Base-by-base conservation (phyloP, 1,140 invertebrate genomes). In the Caenorhabditis latens region DNA sequence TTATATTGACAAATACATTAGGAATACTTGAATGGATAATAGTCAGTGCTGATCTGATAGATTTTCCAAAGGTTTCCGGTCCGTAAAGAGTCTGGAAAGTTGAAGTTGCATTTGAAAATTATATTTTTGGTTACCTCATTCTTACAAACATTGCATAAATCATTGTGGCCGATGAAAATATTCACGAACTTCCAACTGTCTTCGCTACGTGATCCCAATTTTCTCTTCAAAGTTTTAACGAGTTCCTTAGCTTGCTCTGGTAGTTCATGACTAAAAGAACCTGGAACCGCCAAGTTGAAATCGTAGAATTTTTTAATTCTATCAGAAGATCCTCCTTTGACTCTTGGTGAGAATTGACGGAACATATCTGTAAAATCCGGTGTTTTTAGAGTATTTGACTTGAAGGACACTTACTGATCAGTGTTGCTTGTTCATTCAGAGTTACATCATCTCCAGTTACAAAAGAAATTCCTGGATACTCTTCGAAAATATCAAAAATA, bases 151-250 rank as follows among this genome's bases (percentile, higher is more conserved):
- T 85, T 53, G 24, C 84, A 85, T 24, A 85, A 50, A 43, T 85
- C 84, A 24, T 85, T 85, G 19, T 65, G 67, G 0, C 84, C 84
- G 16, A 85, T 85, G 67, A 85, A 85, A 53, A 85, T 75, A 24
- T 85, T 85, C 16, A 85, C 21, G n/a, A 85, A 57, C 24, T 85
- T 85, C 84, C 84, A 85, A 19, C 7, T 53, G 3, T 75, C 57
- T 32, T n/a, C n/a, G 21, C 24, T 55, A 19, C 79, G 65, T 19
- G 8, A 43, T 7, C 67, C 65, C 32, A 71, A 21, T 4, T 48
- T 32, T 53, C n/a, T 40, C 21, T 75, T 71, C 50, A 85, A 48
- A 9, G 16, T 55, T 19, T 32, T 57, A 2, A n/a, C 50, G 4
- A 85, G 65, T n/a, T 58, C 55, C 2, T n/a, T 16, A 4, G 58